Evolutionary conservation across 2,888 invertebrate genomes (phyloP).

Genomic region (Camptogramma bilineatum): DNA sequence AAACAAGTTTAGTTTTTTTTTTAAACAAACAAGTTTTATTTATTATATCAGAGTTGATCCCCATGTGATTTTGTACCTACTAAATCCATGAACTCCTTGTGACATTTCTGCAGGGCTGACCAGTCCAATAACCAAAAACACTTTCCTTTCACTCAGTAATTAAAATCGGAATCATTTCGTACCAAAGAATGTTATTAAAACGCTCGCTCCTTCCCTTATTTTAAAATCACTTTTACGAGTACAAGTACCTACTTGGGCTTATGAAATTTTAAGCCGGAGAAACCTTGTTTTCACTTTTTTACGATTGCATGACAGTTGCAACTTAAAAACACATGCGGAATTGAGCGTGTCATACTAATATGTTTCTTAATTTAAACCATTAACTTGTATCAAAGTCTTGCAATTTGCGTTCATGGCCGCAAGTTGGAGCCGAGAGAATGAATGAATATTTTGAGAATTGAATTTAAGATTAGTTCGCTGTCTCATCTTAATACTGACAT

Average conservation of each 20-base stretch:
- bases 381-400: constrained; percentile 31
- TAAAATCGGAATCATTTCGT: constrained; percentile 16
- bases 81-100: constrained; percentile 14
- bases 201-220: constrained; percentile 8
- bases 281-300: constrained; percentile 78
- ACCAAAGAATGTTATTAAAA: constrained; percentile 2
- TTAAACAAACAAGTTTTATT: too few relatives aligned
- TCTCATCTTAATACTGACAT: constrained; percentile 27
- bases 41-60: too few relatives aligned
- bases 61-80: background rate
- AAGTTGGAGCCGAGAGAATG: constrained; percentile 15
- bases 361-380: constrained; percentile 37
- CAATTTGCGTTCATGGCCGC: constrained; percentile 35
- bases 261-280: constrained; percentile 47
- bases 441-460: constrained; percentile 21
- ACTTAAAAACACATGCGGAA: constrained; percentile 62
- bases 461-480: constrained; percentile 23
- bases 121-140: background rate
- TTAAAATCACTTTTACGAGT: constrained; percentile 22
- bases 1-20: too few relatives aligned
- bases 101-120: constrained; percentile 16
- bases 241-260: constrained; percentile 8
- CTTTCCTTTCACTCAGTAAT: constrained; percentile 27
- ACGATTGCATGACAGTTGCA: constrained; percentile 70
- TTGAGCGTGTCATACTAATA: constrained; percentile 58